phyloP scores from a whole-genome alignment of 2,113 vertebrate genomes.

The Bolborhynchus lineola region DNA sequence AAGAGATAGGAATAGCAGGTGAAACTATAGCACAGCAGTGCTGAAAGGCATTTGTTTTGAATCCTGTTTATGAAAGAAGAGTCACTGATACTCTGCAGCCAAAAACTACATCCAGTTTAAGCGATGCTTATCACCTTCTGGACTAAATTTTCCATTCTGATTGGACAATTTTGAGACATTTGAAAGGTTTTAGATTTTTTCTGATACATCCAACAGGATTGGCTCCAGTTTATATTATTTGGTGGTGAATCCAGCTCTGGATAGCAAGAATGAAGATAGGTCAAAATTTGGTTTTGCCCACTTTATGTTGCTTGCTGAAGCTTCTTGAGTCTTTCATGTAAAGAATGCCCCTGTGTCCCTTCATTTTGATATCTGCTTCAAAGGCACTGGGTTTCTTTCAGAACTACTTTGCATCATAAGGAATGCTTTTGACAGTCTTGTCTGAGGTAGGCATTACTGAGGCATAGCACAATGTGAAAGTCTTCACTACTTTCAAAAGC shows the following conservation, averaged over 20 bases:
- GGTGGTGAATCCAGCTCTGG: neutral
- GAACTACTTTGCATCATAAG: neutral
- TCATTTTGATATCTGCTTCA: neutral
- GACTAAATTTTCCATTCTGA: neutral
- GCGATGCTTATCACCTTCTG: neutral
- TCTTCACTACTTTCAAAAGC: neutral
- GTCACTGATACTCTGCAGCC: neutral
- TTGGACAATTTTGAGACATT: neutral
- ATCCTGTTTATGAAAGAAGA: neutral
- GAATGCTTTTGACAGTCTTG: neutral
- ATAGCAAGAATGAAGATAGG: neutral
- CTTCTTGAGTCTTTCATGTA: neutral
- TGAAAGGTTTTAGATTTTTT: neutral
- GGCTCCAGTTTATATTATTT: neutral
- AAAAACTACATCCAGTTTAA: neutral
- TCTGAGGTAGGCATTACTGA: neutral
- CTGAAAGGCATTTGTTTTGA: neutral
- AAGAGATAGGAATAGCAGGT: neutral
- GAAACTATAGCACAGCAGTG: neutral
- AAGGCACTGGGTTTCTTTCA: neutral
- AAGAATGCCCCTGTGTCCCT: neutral
- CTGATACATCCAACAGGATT: neutral
- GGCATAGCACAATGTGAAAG: neutral
- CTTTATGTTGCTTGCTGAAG: neutral
- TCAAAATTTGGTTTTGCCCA: neutral